phyloP scores from a whole-genome alignment of 2,113 vertebrate species.

The Neodon shergylaensis region DNA sequence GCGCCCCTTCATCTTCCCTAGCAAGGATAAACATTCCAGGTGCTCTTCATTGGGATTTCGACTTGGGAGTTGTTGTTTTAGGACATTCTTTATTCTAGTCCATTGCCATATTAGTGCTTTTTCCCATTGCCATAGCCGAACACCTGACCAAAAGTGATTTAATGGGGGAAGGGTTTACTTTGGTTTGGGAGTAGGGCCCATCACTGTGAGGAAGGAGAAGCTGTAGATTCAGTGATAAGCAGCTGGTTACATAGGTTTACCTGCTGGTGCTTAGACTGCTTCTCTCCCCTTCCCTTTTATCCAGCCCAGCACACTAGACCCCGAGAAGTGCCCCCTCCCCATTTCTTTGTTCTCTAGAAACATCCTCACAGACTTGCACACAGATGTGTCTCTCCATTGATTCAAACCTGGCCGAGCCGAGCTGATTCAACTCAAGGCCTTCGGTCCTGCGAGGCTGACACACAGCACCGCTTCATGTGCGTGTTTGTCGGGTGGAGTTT shows the following conservation, averaged over 20 bases:
- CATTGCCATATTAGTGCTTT: background rate
- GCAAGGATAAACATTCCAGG: background rate
- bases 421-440: background rate
- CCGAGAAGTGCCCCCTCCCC: no score
- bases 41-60: background rate
- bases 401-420: background rate
- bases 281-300: no score
- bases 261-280: background rate
- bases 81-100: background rate
- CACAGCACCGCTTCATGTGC: background rate
- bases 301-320: background rate
- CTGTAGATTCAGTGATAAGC: background rate
- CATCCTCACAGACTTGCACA: background rate
- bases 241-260: background rate
- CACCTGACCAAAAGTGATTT: background rate
- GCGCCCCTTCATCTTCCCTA: background rate
- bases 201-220: no score
- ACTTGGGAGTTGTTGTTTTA: background rate
- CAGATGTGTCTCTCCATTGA: background rate
- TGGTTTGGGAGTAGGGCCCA: background rate
- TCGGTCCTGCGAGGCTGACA: rapidly evolving
- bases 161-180: background rate
- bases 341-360: background rate
- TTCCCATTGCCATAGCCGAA: background rate
- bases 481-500: background rate